These are phyloP conservation scores for Perognathus longimembris DNA, from an alignment of 2,113 vertebrate genomes.

Conservation along the genomic window DNA sequence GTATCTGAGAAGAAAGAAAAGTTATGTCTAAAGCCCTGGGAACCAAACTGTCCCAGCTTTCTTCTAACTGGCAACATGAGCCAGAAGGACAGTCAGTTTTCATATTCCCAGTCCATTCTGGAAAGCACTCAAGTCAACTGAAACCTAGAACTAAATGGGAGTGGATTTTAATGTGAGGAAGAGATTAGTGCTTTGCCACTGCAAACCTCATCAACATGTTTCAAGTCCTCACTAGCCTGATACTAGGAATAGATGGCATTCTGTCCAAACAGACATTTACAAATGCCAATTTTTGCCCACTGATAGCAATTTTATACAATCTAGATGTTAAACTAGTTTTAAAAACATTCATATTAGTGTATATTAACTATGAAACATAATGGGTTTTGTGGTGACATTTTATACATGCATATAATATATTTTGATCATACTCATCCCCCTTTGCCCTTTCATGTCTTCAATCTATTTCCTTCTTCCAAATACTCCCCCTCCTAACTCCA, in stretches of 20 bases:
- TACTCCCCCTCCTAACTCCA: neutral
- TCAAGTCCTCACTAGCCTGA: neutral
- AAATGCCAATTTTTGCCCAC: neutral
- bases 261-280: neutral
- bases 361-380: neutral
- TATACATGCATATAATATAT: neutral
- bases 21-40: neutral
- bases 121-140: conserved; percentile 46
- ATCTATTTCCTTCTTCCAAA: neutral
- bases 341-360: neutral
- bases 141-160: conserved; percentile 38
- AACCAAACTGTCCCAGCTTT: conserved; percentile 11
- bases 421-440: neutral
- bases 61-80: conserved; percentile 14
- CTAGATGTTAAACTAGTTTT: conserved; percentile 26
- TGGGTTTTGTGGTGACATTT: neutral
- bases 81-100: conserved; percentile 39
- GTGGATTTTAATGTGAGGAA: conserved; percentile 26
- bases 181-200: conserved; percentile 16
- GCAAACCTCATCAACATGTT: conserved; percentile 16
- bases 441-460: neutral
- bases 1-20: conserved; percentile 30
- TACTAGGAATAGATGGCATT: neutral
- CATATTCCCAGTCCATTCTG: conserved; percentile 40
- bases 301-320: conserved; percentile 40